phyloP scores from a whole-genome alignment of 2,797 vertebrate species.

The Molossus molossus region DNA sequence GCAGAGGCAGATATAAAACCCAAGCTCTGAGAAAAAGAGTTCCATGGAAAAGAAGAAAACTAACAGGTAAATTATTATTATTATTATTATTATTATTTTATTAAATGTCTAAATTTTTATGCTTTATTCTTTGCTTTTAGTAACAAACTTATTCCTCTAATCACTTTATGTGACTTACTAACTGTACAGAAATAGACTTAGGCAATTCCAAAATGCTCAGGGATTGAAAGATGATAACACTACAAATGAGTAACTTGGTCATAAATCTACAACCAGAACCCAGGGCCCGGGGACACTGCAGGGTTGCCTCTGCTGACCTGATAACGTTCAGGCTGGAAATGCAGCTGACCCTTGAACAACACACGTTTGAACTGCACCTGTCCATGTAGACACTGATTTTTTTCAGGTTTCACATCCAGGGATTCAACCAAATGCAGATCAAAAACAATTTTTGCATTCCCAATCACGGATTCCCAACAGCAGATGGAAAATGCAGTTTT shows the following conservation, averaged over 20 bases:
- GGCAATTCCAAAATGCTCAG: slow-evolving; percentile 1
- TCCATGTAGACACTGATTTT: not conserved
- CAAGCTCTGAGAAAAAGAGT: not conserved
- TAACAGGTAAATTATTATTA: slow-evolving; percentile 10
- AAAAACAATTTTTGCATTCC: not conserved
- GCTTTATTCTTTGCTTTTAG: not conserved
- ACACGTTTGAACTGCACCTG: not conserved
- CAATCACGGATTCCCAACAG: not conserved
- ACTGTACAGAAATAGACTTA: slow-evolving; percentile 25
- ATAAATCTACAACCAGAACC: not conserved
- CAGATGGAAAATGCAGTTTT: not conserved
- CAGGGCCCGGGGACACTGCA: too few relatives aligned
- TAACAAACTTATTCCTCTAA: not conserved
- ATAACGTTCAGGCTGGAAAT: not conserved
- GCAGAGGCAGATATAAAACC: not conserved
- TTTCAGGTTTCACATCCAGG: not conserved
- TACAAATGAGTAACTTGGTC: not conserved
- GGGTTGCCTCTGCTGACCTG: not conserved
- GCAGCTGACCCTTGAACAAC: not conserved
- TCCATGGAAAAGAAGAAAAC: not conserved
- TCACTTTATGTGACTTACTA: not conserved
- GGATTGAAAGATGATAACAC: not conserved
- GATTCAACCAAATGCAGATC: not conserved
- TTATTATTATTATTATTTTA: not conserved
- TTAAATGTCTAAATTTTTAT: not conserved